Evolutionary conservation across 2,113 vertebrate species (phyloP).

Genomic region (Nyctibius bracteatus): DNA sequence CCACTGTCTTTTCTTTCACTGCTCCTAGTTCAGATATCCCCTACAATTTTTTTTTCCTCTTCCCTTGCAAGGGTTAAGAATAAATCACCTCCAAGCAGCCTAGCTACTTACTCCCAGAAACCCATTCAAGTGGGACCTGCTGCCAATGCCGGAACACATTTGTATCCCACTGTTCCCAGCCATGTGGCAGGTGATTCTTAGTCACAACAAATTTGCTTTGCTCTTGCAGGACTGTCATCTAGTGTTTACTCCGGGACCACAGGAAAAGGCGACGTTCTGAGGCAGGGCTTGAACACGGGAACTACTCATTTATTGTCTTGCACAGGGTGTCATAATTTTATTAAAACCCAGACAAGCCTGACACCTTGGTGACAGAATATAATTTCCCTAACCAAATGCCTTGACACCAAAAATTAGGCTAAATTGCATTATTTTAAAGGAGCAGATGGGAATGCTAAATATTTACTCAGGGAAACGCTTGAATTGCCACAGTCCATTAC

Average conservation of each 20-base stretch:
- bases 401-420: slow-evolving; percentile 58
- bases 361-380: slow-evolving; percentile 41
- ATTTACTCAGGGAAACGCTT: background rate
- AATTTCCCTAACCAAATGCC: slow-evolving; percentile 47
- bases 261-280: background rate
- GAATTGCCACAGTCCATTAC: background rate
- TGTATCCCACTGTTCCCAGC: background rate
- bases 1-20: background rate
- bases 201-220: background rate
- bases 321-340: slow-evolving; percentile 7
- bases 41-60: too few species aligned
- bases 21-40: background rate
- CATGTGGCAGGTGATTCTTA: background rate
- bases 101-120: background rate
- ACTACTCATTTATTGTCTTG: background rate
- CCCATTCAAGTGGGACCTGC: background rate
- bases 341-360: slow-evolving; percentile 36
- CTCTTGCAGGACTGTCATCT: background rate
- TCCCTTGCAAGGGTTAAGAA: background rate
- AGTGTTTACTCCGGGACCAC: background rate
- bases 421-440: slow-evolving; percentile 56
- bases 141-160: background rate
- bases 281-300: background rate
- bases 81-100: background rate
- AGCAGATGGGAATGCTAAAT: slow-evolving; percentile 53